phyloP scores from a whole-genome alignment of 2,113 vertebrate genomes.

The Entelurus aequoreus region DNA sequence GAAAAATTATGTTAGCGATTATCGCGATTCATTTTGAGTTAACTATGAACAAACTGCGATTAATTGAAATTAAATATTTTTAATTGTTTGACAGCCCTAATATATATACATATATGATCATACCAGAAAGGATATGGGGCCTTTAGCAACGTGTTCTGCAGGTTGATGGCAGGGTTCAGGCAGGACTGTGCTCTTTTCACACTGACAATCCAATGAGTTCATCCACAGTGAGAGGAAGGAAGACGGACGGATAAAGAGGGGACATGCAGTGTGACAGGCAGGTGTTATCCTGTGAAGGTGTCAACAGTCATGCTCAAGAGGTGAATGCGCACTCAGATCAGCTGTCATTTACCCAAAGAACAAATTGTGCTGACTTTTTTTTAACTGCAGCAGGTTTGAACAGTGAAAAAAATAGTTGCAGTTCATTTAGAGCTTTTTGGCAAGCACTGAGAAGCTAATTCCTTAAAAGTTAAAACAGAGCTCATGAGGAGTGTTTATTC shows the following conservation, averaged over 20 bases:
- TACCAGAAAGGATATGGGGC: background rate
- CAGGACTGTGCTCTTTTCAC: conserved; percentile 1
- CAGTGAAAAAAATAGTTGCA: background rate
- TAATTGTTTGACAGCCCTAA: no score
- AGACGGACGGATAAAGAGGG: background rate
- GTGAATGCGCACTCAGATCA: background rate
- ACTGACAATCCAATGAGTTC: conserved; percentile 1
- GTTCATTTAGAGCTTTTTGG: background rate
- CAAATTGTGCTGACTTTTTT: background rate
- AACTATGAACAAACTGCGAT: no score
- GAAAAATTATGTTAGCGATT: no score
- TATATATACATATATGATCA: background rate
- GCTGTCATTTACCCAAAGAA: background rate
- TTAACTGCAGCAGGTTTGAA: background rate
- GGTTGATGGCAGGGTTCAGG: background rate
- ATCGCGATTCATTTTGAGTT: no score
- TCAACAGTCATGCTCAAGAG: background rate
- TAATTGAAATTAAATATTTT: no score
- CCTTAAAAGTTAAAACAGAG: background rate
- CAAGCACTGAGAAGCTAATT: background rate
- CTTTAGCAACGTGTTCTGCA: background rate
- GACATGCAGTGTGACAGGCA: conserved; percentile 3
- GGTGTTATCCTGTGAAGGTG: background rate
- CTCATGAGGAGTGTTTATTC: background rate
- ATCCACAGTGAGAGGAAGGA: background rate